Conservation (phyloP, 2,797 vertebrate species). For the Arctocebus calabarensis region DNA sequence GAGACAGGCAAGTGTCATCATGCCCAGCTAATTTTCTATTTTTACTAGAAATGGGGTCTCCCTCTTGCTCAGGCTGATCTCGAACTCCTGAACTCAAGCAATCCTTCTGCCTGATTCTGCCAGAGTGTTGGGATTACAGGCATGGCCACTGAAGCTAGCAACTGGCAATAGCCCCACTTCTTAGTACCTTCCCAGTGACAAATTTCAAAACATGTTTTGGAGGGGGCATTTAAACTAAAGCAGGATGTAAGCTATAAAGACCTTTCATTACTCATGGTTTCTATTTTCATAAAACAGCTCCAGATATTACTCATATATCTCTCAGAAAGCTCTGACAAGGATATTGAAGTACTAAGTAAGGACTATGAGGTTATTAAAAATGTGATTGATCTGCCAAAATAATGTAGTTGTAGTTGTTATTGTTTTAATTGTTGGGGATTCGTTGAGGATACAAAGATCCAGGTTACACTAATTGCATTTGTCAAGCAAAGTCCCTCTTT, state of each 20-base stretch:
- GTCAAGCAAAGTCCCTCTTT: no score
- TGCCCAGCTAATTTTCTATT: no score
- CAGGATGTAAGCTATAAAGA: background rate
- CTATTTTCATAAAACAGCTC: conserved; percentile 15
- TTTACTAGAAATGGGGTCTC: no score
- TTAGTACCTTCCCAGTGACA: background rate
- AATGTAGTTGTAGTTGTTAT: background rate
- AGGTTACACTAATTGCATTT: no score
- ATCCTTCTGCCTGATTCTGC: no score
- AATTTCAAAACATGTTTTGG: background rate
- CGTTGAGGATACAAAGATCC: no score
- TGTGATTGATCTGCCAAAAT: conserved; percentile 32
- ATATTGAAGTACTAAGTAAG: conserved; percentile 55
- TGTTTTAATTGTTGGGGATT: background rate
- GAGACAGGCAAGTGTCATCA: no score
- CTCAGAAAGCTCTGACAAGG: conserved; percentile 55
- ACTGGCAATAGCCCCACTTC: background rate
- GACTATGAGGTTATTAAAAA: conserved; percentile 52
- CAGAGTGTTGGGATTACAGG: no score
- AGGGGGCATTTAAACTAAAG: background rate
- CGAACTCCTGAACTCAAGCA: no score
- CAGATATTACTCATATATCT: conserved; percentile 38
- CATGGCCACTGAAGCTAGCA: no score
- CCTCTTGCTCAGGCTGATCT: no score
- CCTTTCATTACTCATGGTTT: background rate